phyloP scores from a whole-genome alignment of 2,888 invertebrate species.

The Eupithecia inturbata region DNA sequence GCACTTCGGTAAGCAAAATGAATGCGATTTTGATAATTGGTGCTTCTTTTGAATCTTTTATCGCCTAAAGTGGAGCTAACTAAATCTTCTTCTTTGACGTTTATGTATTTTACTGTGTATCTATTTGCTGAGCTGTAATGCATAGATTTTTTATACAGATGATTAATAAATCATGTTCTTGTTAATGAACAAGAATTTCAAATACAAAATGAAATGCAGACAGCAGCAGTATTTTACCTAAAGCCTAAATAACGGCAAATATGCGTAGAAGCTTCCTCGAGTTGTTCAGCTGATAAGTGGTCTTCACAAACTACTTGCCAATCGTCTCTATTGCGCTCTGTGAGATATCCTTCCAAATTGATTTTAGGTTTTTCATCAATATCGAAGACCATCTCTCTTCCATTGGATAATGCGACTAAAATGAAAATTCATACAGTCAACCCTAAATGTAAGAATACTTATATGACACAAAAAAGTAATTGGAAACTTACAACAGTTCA shows the following conservation, averaged over 20 bases:
- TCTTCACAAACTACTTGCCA: slow-evolving; percentile 88
- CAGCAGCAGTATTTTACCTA: slow-evolving; percentile 64
- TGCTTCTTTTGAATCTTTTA: slow-evolving; percentile 58
- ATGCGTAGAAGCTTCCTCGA: slow-evolving; percentile 79
- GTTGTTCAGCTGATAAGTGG: slow-evolving; percentile 68
- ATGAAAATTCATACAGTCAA: slow-evolving; percentile 39
- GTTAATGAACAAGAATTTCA: background rate
- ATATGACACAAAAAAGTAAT: background rate
- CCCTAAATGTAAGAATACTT: background rate
- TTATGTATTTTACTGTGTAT: slow-evolving; percentile 70
- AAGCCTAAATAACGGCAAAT: slow-evolving; percentile 89
- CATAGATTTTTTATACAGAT: slow-evolving; percentile 8
- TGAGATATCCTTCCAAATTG: slow-evolving; percentile 85
- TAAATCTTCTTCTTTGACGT: slow-evolving; percentile 62
- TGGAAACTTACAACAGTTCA: slow-evolving; percentile 88
- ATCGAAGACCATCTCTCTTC: slow-evolving; percentile 84
- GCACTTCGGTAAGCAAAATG: slow-evolving; percentile 63
- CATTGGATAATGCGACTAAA: slow-evolving; percentile 88
- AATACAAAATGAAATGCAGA: background rate
- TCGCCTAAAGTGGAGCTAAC: slow-evolving; percentile 45
- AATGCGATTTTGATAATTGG: slow-evolving; percentile 55
- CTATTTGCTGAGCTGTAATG: slow-evolving; percentile 68
- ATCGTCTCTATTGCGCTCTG: slow-evolving; percentile 83
- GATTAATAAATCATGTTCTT: too few species aligned
- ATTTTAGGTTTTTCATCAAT: slow-evolving; percentile 85